A percentile compares a stretch with the other conserved stretches of the same genome.
phyloP scores from a whole-genome alignment of 2,113 vertebrate genomes.

The Gymnogyps californianus region DNA sequence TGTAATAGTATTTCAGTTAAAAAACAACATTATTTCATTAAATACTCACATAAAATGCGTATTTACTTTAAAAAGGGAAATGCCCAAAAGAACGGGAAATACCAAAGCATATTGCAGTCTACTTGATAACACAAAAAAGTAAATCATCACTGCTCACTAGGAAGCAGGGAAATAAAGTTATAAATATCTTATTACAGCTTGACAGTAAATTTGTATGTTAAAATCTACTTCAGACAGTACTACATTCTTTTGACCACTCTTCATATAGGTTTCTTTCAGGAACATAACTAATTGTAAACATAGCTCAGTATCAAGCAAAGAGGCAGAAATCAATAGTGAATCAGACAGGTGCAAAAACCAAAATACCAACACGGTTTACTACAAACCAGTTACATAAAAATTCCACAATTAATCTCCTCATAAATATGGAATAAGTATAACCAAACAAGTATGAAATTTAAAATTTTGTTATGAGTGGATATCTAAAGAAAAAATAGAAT shows the following conservation, averaged over 20 bases:
- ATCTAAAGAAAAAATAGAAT: background rate
- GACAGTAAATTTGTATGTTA: background rate
- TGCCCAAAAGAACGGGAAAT: conserved; percentile 38
- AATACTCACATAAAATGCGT: background rate
- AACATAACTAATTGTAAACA: background rate
- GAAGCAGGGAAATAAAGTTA: background rate
- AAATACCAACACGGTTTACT: background rate
- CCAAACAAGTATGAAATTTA: background rate
- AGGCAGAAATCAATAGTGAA: background rate
- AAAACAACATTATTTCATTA: background rate
- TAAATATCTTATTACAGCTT: background rate
- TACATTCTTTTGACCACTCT: background rate
- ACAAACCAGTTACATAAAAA: background rate
- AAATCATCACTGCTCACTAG: background rate
- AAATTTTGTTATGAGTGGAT: background rate
- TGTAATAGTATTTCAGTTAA: background rate
- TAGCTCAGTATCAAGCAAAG: background rate
- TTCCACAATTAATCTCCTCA: background rate
- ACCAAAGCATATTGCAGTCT: conserved; percentile 38
- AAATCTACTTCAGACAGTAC: background rate
- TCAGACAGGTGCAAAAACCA: background rate
- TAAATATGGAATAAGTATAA: background rate
- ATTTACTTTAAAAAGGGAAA: conserved; percentile 40
- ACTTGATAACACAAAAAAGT: conserved; percentile 1
- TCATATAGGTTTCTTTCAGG: background rate